Evolutionary conservation across 2,797 vertebrate species (phyloP).

Genomic region (Cercopithecus neglectus): DNA sequence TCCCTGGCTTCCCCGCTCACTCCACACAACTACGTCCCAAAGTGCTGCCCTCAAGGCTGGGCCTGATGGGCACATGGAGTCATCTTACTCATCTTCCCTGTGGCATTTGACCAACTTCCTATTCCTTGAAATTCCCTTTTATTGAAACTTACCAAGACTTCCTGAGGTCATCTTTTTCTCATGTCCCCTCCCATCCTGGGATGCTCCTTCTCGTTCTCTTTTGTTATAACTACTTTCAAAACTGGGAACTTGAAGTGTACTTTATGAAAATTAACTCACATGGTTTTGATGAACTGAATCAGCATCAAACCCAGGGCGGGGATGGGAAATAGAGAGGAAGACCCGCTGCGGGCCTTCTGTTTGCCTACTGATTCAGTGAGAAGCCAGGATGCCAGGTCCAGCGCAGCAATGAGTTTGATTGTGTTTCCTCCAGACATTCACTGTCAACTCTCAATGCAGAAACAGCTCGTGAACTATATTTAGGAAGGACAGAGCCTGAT

Average conservation of each 20-base stretch:
- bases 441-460: not conserved
- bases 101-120: not conserved
- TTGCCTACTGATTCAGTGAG: not conserved
- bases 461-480: not conserved
- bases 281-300: not conserved
- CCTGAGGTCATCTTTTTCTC: not conserved
- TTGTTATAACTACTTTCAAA: not conserved
- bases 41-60: not conserved
- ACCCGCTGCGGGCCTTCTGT: not conserved
- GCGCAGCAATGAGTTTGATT: not conserved
- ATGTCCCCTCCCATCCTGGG: not conserved
- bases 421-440: not conserved
- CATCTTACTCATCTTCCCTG: not conserved
- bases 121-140: not conserved
- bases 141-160: not conserved
- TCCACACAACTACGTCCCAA: not conserved
- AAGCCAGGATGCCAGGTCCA: not conserved
- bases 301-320: too few relatives aligned
- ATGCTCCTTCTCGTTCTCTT: not conserved
- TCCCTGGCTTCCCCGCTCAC: too few relatives aligned
- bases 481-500: not conserved
- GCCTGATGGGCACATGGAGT: not conserved
- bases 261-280: not conserved
- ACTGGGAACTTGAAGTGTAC: not conserved
- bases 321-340: not conserved